Evolutionary conservation across 2,797 vertebrate species (phyloP).

Genomic region (Lindbergichthys nudifrons): DNA sequence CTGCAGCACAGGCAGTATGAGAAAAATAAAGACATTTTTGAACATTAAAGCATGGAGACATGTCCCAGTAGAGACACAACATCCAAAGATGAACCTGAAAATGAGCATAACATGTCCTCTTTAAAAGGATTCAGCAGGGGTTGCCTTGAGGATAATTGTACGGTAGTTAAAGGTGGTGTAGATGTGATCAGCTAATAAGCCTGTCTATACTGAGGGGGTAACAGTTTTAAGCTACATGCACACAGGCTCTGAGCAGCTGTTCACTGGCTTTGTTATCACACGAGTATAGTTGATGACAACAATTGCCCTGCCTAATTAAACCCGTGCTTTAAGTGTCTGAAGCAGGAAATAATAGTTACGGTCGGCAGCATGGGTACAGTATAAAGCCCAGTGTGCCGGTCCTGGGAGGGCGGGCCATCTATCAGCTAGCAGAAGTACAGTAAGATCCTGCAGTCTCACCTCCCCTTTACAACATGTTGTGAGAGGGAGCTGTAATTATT

Average conservation of each 20-base stretch:
- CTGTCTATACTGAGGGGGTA: no score
- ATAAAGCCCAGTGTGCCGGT: conserved; percentile 4
- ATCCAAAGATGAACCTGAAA: no score
- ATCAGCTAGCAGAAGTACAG: conserved; percentile 1
- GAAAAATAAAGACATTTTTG: no score
- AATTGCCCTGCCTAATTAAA: conserved; percentile 43
- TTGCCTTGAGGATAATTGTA: no score
- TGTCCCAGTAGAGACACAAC: no score
- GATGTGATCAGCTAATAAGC: no score
- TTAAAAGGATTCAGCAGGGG: no score
- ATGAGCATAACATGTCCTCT: no score
- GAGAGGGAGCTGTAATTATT: conserved; percentile 14
- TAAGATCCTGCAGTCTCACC: conserved; percentile 10
- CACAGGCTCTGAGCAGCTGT: conserved; percentile 41
- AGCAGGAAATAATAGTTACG: conserved; percentile 19
- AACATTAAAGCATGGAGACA: no score
- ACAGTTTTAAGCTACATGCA: conserved; percentile 7
- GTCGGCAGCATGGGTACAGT: conserved; percentile 20
- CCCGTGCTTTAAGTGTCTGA: conserved; percentile 20
- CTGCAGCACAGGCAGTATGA: no score
- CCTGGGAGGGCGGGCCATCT: not conserved
- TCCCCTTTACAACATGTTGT: conserved; percentile 10
- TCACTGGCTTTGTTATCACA: conserved; percentile 20
- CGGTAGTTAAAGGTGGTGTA: no score
- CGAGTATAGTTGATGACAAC: conserved; percentile 43